phyloP scores from a whole-genome alignment of 2,888 invertebrate species.

The Trachelus stipa region DNA sequence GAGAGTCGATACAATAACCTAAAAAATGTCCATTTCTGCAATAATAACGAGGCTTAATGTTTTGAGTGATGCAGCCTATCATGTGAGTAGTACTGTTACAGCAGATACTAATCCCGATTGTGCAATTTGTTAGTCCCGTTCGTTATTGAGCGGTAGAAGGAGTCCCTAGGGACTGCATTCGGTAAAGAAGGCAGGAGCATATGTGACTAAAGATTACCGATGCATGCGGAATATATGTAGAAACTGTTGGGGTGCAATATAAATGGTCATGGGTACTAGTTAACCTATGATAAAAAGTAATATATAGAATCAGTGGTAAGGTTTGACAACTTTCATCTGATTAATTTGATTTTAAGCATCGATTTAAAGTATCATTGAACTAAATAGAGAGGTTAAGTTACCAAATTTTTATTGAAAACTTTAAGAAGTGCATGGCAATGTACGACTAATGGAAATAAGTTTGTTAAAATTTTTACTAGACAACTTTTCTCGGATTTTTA shows the following conservation, averaged over 20 bases:
- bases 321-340: background rate
- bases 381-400: background rate
- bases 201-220: background rate
- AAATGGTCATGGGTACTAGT: background rate
- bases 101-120: background rate
- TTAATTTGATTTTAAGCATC: background rate
- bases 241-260: background rate
- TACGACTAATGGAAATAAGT: background rate
- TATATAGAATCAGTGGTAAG: background rate
- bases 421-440: no score
- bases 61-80: background rate
- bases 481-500: background rate
- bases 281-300: no score
- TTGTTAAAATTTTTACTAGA: background rate
- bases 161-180: background rate
- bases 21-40: background rate
- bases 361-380: background rate
- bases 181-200: background rate
- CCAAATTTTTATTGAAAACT: no score
- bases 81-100: background rate
- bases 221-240: background rate
- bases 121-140: background rate
- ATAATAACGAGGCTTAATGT: background rate
- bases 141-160: background rate
- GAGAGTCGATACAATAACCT: background rate